Evolutionary conservation across 2,888 invertebrate genomes (phyloP), one percentile per base, ranked within the genome.

Genomic region (Drosophila greeni): DNA sequence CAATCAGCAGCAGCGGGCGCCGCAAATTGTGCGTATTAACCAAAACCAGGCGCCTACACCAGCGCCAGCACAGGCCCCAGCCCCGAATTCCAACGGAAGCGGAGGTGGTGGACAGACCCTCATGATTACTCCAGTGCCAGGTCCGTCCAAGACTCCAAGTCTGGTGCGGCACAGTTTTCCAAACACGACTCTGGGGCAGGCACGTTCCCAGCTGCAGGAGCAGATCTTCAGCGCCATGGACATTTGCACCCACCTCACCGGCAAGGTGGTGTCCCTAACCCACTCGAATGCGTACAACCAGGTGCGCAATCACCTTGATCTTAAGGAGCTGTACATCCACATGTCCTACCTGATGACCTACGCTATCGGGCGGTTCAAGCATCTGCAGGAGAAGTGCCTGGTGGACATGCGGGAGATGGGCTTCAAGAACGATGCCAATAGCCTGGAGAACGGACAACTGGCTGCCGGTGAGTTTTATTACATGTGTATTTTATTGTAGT

Each of bases 271-370:
- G 51, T 88, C 88, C 0, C 73, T 89, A 3, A 89, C 88, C 16
- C 87, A 87, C 68, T 88, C 89, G 39, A 89, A 88, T 77, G 88
- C 89, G 0, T 89, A 89, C 59, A 89, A 88, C 68, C 85, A 86
- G 51, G 89, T 86, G 0, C 84, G 82, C 20, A 87, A 80, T 60
- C 85, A 84, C 60, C 76, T 85, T 34, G 89, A 89, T 74, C 85
- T 89, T 5, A 89, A 89, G 60, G 89, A 89, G 59, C 73, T 89
- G 3, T 88, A 89, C 47, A 88, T 89, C 52, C 89, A 89, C 75
- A 72, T 89, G 12, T 89, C 88, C 3, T 89, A 89, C 64, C 66
- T 89, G 37, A 84, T 88, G 60, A 88, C 89, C 0, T 89, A 89
- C 59, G 88, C 89, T 1, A 87, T 88, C 54, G 89, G 88, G 7